Evolutionary conservation across 1,140 invertebrate species (phyloP).

Genomic region (Heliothis virescens): DNA sequence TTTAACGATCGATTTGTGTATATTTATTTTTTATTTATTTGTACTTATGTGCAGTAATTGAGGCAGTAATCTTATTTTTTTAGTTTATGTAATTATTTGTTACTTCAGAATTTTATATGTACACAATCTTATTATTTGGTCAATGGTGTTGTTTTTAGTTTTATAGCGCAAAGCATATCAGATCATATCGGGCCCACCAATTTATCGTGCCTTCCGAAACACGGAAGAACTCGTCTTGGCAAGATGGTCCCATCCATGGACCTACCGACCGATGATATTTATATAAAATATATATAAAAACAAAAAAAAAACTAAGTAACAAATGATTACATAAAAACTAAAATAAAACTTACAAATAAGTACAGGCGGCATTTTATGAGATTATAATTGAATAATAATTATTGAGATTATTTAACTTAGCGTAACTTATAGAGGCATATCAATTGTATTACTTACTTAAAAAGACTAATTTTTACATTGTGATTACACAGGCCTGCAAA

Average conservation of each 20-base stretch:
- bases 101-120: neutral
- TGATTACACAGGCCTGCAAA: no score
- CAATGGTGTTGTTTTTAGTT: no score
- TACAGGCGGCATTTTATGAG: conserved; percentile 4
- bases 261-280: no score
- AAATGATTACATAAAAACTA: neutral
- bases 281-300: no score
- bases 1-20: neutral
- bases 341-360: neutral
- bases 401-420: conserved; percentile 14
- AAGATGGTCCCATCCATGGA: no score
- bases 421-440: conserved; percentile 14
- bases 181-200: no score
- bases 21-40: conserved; percentile 10
- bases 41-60: conserved; percentile 3
- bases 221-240: no score
- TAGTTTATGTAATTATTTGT: conserved; percentile 17
- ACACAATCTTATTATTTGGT: no score
- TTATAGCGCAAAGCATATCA: no score
- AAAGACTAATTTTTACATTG: neutral
- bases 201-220: no score
- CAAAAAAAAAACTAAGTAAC: neutral
- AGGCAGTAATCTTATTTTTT: neutral
- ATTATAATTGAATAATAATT: neutral
- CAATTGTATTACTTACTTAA: neutral